phyloP scores from a whole-genome alignment of 2,888 invertebrate species.

The Nemoura dubitans region DNA sequence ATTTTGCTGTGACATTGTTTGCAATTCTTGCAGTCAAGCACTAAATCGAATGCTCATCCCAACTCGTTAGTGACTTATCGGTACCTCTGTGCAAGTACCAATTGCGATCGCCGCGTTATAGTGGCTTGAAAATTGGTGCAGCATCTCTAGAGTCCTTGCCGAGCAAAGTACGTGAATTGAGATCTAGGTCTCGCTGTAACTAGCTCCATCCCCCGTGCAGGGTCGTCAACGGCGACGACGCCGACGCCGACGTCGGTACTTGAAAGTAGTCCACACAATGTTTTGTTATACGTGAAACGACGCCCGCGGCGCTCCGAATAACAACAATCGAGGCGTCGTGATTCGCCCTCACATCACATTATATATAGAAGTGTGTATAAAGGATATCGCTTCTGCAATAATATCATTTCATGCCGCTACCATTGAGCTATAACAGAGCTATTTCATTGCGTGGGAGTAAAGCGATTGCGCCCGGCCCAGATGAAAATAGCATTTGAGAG shows the following conservation, averaged over 20 bases:
- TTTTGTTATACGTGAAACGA: background rate
- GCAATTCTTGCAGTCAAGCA: background rate
- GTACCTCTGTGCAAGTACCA: background rate
- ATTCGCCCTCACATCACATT: background rate
- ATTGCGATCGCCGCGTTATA: background rate
- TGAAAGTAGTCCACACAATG: background rate
- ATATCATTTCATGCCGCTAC: background rate
- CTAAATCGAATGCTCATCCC: background rate
- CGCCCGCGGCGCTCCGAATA: background rate
- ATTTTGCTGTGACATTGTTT: no score
- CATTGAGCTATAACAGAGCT: background rate
- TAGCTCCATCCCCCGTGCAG: background rate
- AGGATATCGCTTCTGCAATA: background rate
- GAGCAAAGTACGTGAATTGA: background rate
- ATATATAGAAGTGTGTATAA: background rate
- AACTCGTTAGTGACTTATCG: background rate
- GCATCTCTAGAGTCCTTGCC: background rate
- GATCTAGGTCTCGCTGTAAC: background rate
- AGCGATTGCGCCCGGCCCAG: background rate
- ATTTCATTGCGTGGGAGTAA: background rate
- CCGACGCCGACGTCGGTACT: background rate
- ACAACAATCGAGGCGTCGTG: background rate
- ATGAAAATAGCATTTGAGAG: background rate
- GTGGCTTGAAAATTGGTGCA: background rate
- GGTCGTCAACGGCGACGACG: background rate